Conservation (phyloP, 2,113 vertebrate genomes). For the Candoia aspera region DNA sequence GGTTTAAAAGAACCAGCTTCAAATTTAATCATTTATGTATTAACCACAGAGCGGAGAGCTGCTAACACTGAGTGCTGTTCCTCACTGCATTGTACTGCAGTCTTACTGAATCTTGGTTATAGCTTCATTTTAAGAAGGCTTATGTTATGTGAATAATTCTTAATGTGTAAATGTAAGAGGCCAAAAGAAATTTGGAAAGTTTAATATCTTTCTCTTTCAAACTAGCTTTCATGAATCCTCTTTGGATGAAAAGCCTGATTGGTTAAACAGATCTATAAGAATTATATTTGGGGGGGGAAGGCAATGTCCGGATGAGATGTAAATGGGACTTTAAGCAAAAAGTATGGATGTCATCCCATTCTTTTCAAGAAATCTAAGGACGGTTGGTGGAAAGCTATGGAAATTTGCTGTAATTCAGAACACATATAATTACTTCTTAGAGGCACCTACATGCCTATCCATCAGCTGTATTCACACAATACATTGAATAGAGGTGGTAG, state of each 20-base stretch:
- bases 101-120: constrained; percentile 1
- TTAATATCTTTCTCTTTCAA: background rate
- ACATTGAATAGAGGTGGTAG: background rate
- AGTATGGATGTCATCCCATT: background rate
- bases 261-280: background rate
- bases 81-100: background rate
- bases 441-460: background rate
- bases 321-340: background rate
- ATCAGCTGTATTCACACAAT: background rate
- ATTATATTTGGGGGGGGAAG: background rate
- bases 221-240: background rate
- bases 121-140: background rate
- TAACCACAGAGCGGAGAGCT: constrained; percentile 27
- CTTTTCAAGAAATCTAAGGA: background rate
- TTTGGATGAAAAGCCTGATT: background rate
- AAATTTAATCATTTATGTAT: constrained; percentile 40
- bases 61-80: background rate
- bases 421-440: background rate
- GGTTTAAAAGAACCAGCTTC: constrained; percentile 58
- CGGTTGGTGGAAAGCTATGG: background rate
- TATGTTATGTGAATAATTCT: background rate
- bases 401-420: background rate
- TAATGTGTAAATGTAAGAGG: background rate
- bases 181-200: background rate
- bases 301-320: background rate